Base-by-base conservation (phyloP, 2,113 vertebrate species). In the Serilophus lunatus region DNA sequence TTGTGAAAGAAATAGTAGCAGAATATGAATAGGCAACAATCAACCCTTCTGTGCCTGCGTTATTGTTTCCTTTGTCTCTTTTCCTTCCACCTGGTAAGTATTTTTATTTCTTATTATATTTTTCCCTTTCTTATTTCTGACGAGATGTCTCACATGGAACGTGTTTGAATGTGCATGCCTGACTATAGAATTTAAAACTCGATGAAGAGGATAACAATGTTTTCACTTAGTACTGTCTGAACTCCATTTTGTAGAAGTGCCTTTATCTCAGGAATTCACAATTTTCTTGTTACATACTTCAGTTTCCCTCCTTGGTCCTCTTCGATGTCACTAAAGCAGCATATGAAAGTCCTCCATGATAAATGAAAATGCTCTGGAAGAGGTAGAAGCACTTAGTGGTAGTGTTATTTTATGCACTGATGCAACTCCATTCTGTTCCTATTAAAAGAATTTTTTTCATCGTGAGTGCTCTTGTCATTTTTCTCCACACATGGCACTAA, bases 391-490 rank as follows among this genome's bases (percentile, higher is more conserved):
- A 81, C 42, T n/a, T n/a, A n/a, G n/a, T n/a, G n/a, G n/a, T n/a
- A n/a, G 65, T 22, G 36, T 12, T 86, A 71, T 93, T 93, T 94
- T 83, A 93, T 0, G 19, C 68, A 83, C 38, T 28, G 5, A 38
- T 92, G 79, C 56, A 86, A 71, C 40, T 88, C 64, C 88, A 92
- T 94, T 95, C 82, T 78, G 72, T 88, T 95, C 47, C 68, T 71
- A 88, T 93, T 94, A 92, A 74, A 90, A 70, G 8, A 59, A 19
- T 54, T 78, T 82, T 89, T 92, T 95, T 96, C 54, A 76, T 87
- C 51, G 7, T 71, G 47, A 93, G 18, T 69, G 51, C 35, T 86
- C 79, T 89, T 92, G 72, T 81, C 86, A 38, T 80, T 83, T 93
- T 60, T 68, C 64, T 95, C 61, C 57, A 75, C 45, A 70, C 40